Percentiles rank a stretch among this genome's conserved stretches.
These are phyloP conservation scores for Batillaria attramentaria DNA, from an alignment of 1,140 invertebrate species.

Conservation along the genomic window DNA sequence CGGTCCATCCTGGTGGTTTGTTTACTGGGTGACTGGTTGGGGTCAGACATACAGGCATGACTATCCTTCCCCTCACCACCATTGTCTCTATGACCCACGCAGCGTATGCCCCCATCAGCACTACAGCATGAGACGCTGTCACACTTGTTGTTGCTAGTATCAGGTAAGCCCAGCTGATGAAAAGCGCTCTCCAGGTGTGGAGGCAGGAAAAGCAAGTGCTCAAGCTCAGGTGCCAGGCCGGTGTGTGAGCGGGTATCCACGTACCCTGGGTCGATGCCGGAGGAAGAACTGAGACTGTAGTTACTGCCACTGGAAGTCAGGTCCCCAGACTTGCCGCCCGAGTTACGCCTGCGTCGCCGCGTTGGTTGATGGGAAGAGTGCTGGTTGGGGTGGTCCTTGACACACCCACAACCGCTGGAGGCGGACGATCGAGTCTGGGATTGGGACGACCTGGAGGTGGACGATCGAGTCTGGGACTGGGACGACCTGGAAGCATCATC, in stretches of 20 bases:
- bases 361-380: background rate
- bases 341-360: constrained; percentile 10
- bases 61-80: background rate
- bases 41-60: too few species aligned
- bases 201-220: constrained; percentile 62
- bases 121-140: background rate
- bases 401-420: constrained; percentile 22
- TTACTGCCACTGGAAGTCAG: constrained; percentile 56
- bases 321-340: constrained; percentile 34
- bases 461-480: constrained; percentile 24
- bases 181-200: constrained; percentile 58
- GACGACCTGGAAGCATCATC: constrained; percentile 27
- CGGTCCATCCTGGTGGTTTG: constrained; percentile 39
- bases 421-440: constrained; percentile 39
- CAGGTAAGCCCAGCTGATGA: background rate
- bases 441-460: too few species aligned
- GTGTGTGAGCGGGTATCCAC: constrained; percentile 49
- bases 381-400: background rate
- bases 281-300: constrained; percentile 56
- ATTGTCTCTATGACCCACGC: background rate
- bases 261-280: constrained; percentile 61
- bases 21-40: constrained; percentile 30
- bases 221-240: constrained; percentile 52
- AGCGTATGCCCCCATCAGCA: background rate
- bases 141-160: background rate